phyloP scores from a whole-genome alignment of 2,113 vertebrate genomes.

The Puffinus mauretanicus region DNA sequence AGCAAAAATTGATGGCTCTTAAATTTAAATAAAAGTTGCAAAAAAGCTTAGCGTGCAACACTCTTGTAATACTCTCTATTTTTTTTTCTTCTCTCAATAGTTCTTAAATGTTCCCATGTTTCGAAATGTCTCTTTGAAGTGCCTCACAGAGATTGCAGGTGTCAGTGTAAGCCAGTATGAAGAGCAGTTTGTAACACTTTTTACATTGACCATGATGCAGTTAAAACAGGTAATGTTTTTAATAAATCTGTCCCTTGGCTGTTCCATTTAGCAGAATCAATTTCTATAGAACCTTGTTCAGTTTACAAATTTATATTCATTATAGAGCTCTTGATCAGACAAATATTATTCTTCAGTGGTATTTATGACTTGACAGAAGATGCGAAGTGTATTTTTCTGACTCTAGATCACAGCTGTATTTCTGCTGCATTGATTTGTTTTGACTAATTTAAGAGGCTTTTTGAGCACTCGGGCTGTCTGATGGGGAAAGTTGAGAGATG shows the following conservation, averaged over 20 bases:
- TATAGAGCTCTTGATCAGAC: not conserved
- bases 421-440: not conserved
- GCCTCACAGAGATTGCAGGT: constrained; percentile 97
- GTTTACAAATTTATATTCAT: not conserved
- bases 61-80: not conserved
- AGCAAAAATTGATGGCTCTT: not conserved
- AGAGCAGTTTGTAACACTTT: constrained; percentile 96
- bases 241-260: not conserved
- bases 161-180: constrained; percentile 98
- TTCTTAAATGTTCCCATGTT: constrained; percentile 99
- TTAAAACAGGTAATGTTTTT: constrained; percentile 88
- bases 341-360: not conserved
- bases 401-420: not conserved
- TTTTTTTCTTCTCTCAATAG: constrained; percentile 63
- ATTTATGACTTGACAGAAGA: not conserved
- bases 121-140: constrained; percentile 97
- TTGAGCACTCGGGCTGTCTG: not conserved
- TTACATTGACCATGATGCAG: constrained; percentile 99
- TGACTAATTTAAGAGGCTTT: not conserved
- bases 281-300: not conserved
- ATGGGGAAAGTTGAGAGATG: not conserved
- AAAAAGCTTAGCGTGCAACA: not conserved
- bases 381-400: not conserved
- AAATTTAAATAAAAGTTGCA: not conserved
- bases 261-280: not conserved